A percentile compares a stretch with the other conserved stretches of the same genome.
Conservation (phyloP, 2,888 invertebrate species). For the Leucoptera coffeella region DNA sequence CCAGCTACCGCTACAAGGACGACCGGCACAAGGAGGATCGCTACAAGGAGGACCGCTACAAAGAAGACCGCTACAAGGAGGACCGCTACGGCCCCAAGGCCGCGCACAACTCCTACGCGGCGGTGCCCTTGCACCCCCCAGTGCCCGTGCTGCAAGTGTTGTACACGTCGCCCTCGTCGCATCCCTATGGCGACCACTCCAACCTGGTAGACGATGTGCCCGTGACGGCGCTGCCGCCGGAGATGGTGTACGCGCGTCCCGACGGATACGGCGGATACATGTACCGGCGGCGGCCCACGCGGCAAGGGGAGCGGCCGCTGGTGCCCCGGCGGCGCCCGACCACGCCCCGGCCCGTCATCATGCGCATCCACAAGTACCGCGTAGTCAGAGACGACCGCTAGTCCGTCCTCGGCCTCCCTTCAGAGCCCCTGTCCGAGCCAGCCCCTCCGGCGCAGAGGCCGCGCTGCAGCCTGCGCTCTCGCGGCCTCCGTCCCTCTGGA, state of each 20-base stretch:
- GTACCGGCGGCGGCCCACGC: slow-evolving; percentile 15
- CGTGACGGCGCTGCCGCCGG: slow-evolving; percentile 7
- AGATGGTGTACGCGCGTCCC: slow-evolving; percentile 28
- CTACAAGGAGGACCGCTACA: slow-evolving; percentile 13
- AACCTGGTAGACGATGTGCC: too few species aligned
- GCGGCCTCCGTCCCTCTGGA: too few species aligned
- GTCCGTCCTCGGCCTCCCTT: too few species aligned
- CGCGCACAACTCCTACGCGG: too few species aligned
- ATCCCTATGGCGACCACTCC: slow-evolving; percentile 4
- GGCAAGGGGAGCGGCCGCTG: slow-evolving; percentile 7
- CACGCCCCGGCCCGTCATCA: slow-evolving; percentile 16
- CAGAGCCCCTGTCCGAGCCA: too few species aligned
- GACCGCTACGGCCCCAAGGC: slow-evolving; percentile 21
- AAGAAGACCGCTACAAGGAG: slow-evolving; percentile 14
- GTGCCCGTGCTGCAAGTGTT: slow-evolving; percentile 23
- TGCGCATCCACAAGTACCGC: slow-evolving; percentile 29
- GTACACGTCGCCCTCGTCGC: slow-evolving; percentile 12
- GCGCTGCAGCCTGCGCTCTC: too few species aligned
- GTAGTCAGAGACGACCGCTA: slow-evolving; percentile 12
- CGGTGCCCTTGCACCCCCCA: slow-evolving; percentile 26
- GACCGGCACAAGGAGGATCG: slow-evolving; percentile 9
- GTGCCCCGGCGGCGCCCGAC: slow-evolving; percentile 7
- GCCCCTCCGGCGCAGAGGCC: too few species aligned
- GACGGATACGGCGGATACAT: slow-evolving; percentile 24
- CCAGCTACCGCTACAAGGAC: too few species aligned